Evolutionary conservation across 2,888 invertebrate genomes (phyloP), one percentile per base, ranked within the genome.

Genomic region (Leptopilina myrica): DNA sequence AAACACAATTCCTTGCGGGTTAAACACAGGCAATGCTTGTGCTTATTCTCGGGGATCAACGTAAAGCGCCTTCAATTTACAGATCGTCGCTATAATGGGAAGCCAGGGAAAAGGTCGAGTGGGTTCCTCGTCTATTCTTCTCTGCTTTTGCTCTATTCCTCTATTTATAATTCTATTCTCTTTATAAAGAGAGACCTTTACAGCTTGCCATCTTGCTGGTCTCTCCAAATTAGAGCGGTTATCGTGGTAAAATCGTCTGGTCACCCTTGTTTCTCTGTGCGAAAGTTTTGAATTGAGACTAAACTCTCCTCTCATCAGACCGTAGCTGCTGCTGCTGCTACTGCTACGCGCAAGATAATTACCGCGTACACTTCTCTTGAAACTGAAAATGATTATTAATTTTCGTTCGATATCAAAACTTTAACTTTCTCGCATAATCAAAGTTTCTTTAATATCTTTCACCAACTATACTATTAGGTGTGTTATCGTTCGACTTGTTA

Each of bases 121-220:
- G 15, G 43, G 67, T 78, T 49, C 77, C 80, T 59, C 76, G 64
- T 78, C 53, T 64, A 59, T 77, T 77, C 14, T 33, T 64, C 78
- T 79, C 79, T 40, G 67, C 56, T 20, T 66, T 78, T 67, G 64
- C 79, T 77, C 79, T 46, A 73, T 81, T 80, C 53, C 69, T 79
- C 79, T 84, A 86, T 85, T 83, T 86, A 85, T 86, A 85, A 86
- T 82, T 77, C 83, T 83, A 84, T 84, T 83, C 87, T 86, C 83
- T 86, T 86, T 85, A 85, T 83, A 83, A 69, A 84, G n/a, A n/a
- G n/a, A n/a, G 80, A 79, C 82, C 81, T 76, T 81, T 82, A 85
- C 79, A 80, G 82, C 80, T 80, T 81, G 78, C 83, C 77, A 82
- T 83, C 84, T 78, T 79, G 83, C 78, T 73, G 77, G 75, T 79